Percentiles rank a stretch among this genome's conserved stretches.
phyloP scores from a whole-genome alignment of 2,888 invertebrate genomes.

The Dynastes hyllus region DNA sequence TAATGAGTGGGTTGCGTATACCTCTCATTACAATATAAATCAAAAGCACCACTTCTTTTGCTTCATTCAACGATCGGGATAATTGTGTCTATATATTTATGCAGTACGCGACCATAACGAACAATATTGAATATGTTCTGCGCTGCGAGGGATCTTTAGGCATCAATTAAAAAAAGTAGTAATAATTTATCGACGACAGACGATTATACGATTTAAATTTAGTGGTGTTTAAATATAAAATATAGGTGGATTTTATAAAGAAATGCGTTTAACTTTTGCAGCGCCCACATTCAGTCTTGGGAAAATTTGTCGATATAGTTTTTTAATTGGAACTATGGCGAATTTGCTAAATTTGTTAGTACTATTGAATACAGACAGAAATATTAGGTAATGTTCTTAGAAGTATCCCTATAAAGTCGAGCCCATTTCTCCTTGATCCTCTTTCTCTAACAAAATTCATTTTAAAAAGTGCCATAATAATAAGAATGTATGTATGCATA shows the following conservation, averaged over 20 bases:
- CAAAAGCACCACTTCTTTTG: constrained; percentile 57
- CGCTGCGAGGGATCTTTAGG: constrained; percentile 36
- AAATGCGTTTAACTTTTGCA: no score
- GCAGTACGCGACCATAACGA: constrained; percentile 16
- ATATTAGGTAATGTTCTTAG: no score
- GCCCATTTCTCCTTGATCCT: no score
- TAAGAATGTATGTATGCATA: no score
- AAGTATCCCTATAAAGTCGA: no score
- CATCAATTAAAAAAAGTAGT: constrained; percentile 25
- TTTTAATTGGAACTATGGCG: no score
- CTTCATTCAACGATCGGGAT: constrained; percentile 46
- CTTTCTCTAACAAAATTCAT: no score
- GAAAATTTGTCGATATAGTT: no score
- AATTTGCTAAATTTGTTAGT: no score
- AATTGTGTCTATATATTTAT: constrained; percentile 31
- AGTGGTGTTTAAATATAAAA: constrained; percentile 27
- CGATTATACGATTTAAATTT: constrained; percentile 30
- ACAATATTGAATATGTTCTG: constrained; percentile 16
- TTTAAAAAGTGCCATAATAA: no score
- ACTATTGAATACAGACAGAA: no score
- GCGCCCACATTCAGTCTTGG: no score
- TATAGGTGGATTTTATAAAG: background rate
- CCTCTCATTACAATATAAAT: constrained; percentile 49
- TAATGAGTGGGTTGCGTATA: constrained; percentile 50
- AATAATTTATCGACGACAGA: constrained; percentile 29